Evolutionary conservation across 2,888 invertebrate species (phyloP).

Genomic region (Euplexia lucipara): DNA sequence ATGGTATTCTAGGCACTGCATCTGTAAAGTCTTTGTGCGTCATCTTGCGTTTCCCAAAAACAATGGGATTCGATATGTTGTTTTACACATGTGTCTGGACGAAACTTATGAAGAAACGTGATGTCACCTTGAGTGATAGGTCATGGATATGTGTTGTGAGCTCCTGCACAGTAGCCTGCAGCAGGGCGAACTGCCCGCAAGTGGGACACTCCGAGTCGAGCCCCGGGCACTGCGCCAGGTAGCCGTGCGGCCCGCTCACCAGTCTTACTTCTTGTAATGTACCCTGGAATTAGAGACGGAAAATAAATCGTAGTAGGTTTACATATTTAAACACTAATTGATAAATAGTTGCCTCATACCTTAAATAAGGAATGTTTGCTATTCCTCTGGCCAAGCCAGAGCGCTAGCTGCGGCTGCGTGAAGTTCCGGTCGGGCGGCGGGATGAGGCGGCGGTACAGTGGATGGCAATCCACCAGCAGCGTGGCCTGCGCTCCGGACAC

Average conservation of each 20-base stretch:
- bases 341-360: conserved; percentile 87
- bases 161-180: conserved; percentile 95
- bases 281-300: conserved; percentile 91
- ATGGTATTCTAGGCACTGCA: background rate
- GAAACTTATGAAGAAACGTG: background rate
- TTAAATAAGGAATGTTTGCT: conserved; percentile 96
- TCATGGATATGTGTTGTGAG: conserved; percentile 95
- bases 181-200: conserved; percentile 96
- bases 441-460: conserved; percentile 95
- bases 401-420: conserved; percentile 93
- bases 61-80: too few relatives aligned
- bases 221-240: conserved; percentile 96
- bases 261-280: conserved; percentile 96
- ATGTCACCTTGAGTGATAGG: conserved; percentile 94
- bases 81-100: background rate
- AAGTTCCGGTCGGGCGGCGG: conserved; percentile 95
- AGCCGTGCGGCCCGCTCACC: conserved; percentile 96
- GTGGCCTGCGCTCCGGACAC: conserved; percentile 96
- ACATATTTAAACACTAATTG: background rate
- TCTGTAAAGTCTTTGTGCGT: too few relatives aligned
- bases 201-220: conserved; percentile 97
- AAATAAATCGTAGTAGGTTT: background rate
- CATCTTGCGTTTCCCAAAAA: too few relatives aligned
- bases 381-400: conserved; percentile 97
- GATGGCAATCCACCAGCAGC: conserved; percentile 96